phyloP scores from a whole-genome alignment of 1,140 invertebrate species.

The Brachionus asplanchnoidis region DNA sequence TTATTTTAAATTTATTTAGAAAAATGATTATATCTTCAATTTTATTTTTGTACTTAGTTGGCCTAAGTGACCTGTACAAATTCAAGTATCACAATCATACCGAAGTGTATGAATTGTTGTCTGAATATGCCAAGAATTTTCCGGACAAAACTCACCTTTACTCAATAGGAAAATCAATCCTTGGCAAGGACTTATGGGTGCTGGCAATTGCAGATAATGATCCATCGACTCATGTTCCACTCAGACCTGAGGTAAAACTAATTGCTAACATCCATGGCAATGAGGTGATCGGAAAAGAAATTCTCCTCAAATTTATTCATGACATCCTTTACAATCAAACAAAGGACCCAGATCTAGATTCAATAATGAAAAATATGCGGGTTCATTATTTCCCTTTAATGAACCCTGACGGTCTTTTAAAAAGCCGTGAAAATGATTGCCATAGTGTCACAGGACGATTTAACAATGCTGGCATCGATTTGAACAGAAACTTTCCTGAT shows the following conservation, averaged over 20 bases:
- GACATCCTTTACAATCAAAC: constrained; percentile 76
- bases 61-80: background rate
- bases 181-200: constrained; percentile 50
- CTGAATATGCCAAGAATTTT: constrained; percentile 58
- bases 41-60: background rate
- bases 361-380: constrained; percentile 69
- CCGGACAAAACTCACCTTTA: constrained; percentile 76
- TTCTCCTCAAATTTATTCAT: constrained; percentile 75
- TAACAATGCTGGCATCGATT: constrained; percentile 77
- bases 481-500: constrained; percentile 97
- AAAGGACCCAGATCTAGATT: constrained; percentile 62
- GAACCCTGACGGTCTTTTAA: constrained; percentile 68
- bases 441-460: constrained; percentile 68
- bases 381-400: constrained; percentile 79
- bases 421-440: background rate
- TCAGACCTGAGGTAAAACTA: constrained; percentile 74
- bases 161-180: constrained; percentile 76
- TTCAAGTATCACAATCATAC: constrained; percentile 24
- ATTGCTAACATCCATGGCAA: constrained; percentile 87
- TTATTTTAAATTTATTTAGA: background rate
- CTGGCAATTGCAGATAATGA: background rate
- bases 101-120: background rate
- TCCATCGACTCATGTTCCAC: background rate
- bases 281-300: constrained; percentile 76
- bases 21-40: background rate